These are phyloP conservation scores for Drosophila macrospina DNA, from an alignment of 2,888 invertebrate genomes.

Conservation along the genomic window DNA sequence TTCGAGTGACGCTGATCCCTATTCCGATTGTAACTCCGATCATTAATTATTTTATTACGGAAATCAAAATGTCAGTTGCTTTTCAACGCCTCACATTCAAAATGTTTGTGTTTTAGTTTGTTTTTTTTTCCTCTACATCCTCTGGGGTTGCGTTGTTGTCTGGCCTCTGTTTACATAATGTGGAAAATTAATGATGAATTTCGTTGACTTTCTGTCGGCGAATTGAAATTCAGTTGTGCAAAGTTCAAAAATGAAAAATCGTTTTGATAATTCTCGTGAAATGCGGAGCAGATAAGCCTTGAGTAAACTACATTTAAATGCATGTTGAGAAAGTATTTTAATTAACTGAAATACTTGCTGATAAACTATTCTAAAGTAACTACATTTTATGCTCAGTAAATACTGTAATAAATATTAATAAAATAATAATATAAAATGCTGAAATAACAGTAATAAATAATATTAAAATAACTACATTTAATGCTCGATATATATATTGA, in stretches of 20 bases:
- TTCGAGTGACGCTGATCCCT: constrained; percentile 64
- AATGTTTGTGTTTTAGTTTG: constrained; percentile 62
- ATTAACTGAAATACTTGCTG: neutral
- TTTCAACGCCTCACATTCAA: constrained; percentile 66
- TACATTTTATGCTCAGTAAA: no score
- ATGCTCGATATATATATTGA: no score
- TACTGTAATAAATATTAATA: no score
- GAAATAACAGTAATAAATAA: no score
- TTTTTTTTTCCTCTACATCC: constrained; percentile 20
- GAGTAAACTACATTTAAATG: neutral
- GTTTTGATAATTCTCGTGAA: constrained; percentile 37
- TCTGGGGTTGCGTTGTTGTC: constrained; percentile 19
- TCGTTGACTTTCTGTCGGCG: constrained; percentile 47
- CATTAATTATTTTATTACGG: constrained; percentile 82
- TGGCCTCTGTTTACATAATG: constrained; percentile 74
- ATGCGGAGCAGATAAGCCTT: constrained; percentile 4
- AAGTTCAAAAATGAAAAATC: constrained; percentile 68
- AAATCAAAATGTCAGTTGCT: constrained; percentile 81
- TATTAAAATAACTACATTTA: no score
- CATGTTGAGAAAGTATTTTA: neutral
- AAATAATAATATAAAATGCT: no score
- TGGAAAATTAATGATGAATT: constrained; percentile 77
- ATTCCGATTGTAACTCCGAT: constrained; percentile 61
- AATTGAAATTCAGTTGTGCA: constrained; percentile 33
- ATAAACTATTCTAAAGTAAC: neutral